phyloP scores from a whole-genome alignment of 2,888 invertebrate genomes.

The Fissipunctia ypsillon region DNA sequence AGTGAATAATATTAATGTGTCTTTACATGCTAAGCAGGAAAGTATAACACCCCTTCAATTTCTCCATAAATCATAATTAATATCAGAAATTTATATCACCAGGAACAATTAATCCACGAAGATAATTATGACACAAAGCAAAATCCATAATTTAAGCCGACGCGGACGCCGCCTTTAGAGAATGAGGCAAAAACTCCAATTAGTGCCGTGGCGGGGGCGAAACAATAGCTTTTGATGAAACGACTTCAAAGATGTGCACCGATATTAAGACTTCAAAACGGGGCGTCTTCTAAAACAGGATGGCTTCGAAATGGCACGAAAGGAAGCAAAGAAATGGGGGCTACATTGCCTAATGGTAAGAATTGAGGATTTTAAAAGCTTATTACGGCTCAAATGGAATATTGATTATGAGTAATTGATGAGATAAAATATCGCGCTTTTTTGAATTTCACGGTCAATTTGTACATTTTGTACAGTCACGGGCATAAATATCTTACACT shows the following conservation, averaged over 20 bases:
- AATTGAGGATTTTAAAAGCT: conserved; percentile 45
- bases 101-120: conserved; percentile 46
- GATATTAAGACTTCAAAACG: conserved; percentile 58
- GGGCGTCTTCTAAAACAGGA: conserved; percentile 31
- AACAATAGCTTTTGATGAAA: conserved; percentile 63
- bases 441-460: conserved; percentile 12
- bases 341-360: conserved; percentile 58
- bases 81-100: conserved; percentile 4
- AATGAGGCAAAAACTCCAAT: conserved; percentile 65
- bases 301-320: conserved; percentile 44
- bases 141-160: conserved; percentile 45
- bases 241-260: conserved; percentile 60
- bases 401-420: conserved; percentile 58
- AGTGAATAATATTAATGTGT: too few species aligned
- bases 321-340: conserved; percentile 49
- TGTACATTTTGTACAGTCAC: conserved; percentile 2
- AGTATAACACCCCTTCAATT: too few species aligned
- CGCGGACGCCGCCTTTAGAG: conserved; percentile 28
- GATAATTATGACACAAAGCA: conserved; percentile 62
- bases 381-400: conserved; percentile 55
- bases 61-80: conserved; percentile 26
- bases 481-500: too few species aligned
- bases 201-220: conserved; percentile 44
- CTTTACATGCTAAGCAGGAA: neutral
- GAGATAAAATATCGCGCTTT: conserved; percentile 47